Conservation (phyloP, 1,140 invertebrate species). For the Agrilus planipennis region DNA sequence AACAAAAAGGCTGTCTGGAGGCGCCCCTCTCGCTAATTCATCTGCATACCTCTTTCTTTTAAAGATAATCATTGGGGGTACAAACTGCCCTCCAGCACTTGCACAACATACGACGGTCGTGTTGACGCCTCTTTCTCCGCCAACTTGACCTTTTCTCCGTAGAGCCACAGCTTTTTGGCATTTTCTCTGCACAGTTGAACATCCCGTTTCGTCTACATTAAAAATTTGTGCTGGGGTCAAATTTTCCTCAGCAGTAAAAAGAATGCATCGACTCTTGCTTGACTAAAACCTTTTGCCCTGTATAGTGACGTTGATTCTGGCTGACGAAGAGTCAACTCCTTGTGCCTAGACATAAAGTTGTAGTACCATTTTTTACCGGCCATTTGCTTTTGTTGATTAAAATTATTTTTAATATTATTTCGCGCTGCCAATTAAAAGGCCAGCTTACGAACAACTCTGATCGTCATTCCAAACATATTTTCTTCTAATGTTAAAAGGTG, state of each 20-base stretch:
- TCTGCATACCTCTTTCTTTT: constrained; percentile 2
- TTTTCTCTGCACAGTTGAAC: constrained; percentile 8
- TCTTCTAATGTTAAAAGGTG: constrained; percentile 8
- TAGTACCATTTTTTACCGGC: constrained; percentile 14
- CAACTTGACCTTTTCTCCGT: constrained; percentile 32
- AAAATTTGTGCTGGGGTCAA: constrained; percentile 3
- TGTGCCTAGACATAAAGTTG: constrained; percentile 6
- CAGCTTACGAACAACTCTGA: constrained; percentile 13
- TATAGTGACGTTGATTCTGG: constrained; percentile 6
- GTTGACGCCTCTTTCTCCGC: constrained; percentile 32
- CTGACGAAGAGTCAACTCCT: constrained; percentile 4
- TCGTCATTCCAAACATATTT: constrained; percentile 11
- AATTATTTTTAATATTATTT: constrained; percentile 16
- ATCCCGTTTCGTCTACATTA: constrained; percentile 9
- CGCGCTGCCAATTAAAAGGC: constrained; percentile 23
- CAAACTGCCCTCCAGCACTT: constrained; percentile 16
- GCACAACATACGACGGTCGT: constrained; percentile 30
- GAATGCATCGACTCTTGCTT: constrained; percentile 5
- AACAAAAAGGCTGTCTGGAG: constrained; percentile 16
- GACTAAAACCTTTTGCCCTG: constrained; percentile 10
- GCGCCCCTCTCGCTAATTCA: constrained; percentile 2
- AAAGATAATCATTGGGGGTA: constrained; percentile 22
- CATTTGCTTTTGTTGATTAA: constrained; percentile 20
- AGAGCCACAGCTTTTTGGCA: constrained; percentile 6
- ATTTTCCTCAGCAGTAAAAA: constrained; percentile 4